Conservation (phyloP, 2,797 vertebrate species). For the Percopsis omiscomaycus region DNA sequence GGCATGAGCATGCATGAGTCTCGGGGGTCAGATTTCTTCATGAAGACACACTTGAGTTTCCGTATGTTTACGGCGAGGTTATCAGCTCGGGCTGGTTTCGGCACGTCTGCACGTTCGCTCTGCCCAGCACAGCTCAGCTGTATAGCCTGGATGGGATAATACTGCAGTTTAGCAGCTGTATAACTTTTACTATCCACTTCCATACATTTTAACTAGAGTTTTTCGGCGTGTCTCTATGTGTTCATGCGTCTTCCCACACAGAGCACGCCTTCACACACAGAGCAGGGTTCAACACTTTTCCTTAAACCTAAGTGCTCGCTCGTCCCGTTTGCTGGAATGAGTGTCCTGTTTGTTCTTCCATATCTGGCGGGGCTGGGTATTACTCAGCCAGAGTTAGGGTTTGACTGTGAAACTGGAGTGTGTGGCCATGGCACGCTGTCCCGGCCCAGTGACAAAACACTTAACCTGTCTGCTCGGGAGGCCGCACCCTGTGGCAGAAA, state of each 20-base stretch:
- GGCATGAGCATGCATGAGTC: too few relatives aligned
- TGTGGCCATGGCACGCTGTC: conserved; percentile 50
- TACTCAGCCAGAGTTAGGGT: conserved; percentile 54
- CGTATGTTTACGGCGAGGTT: too few relatives aligned
- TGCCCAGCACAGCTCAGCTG: too few relatives aligned
- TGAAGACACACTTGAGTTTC: too few relatives aligned
- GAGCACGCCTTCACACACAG: not conserved
- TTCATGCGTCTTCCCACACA: not conserved
- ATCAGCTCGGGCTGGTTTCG: too few relatives aligned
- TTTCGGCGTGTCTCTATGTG: conserved; percentile 5
- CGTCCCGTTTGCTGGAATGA: conserved; percentile 7
- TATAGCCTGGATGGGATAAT: too few relatives aligned
- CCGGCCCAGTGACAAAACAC: conserved; percentile 65
- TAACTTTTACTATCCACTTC: not conserved
- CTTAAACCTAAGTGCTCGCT: conserved; percentile 8
- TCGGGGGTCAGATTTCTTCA: too few relatives aligned
- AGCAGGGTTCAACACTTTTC: conserved; percentile 26
- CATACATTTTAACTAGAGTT: not conserved
- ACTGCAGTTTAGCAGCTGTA: too few relatives aligned
- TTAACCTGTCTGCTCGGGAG: conserved; percentile 33
- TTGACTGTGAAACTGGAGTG: conserved; percentile 46
- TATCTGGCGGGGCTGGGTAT: conserved; percentile 63
- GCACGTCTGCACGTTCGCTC: too few relatives aligned
- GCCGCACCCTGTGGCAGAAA: conserved; percentile 31
- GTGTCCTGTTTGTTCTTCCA: conserved; percentile 52